Percentiles rank a stretch among this genome's conserved stretches.
Conservation (phyloP, 2,888 invertebrate genomes). For the Papilio gigon region DNA sequence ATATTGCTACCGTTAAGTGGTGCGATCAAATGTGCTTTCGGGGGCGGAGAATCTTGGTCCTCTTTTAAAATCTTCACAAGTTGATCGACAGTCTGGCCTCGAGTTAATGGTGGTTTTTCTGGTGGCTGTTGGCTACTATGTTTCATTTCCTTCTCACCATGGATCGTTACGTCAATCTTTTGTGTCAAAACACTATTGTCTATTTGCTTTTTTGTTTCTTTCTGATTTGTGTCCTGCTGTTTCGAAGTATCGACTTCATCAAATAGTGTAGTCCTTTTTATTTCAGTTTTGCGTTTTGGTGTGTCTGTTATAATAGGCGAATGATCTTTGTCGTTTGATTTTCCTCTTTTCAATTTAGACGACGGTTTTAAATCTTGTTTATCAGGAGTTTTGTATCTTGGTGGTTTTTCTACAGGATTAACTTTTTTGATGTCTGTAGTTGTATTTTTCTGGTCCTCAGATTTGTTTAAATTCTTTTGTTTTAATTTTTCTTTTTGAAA, state of each 20-base stretch:
- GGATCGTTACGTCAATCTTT: slow-evolving; percentile 77
- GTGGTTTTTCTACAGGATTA: slow-evolving; percentile 77
- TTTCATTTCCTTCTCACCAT: slow-evolving; percentile 84
- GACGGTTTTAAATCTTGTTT: slow-evolving; percentile 75
- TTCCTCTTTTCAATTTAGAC: slow-evolving; percentile 65
- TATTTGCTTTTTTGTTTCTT: slow-evolving; percentile 75
- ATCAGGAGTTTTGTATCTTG: slow-evolving; percentile 69
- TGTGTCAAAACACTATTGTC: slow-evolving; percentile 72
- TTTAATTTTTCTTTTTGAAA: slow-evolving; percentile 67
- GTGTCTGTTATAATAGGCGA: slow-evolving; percentile 70
- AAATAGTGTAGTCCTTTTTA: slow-evolving; percentile 67
- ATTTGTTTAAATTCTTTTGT: slow-evolving; percentile 60
- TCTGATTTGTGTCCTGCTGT: slow-evolving; percentile 57
- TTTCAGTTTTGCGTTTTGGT: slow-evolving; percentile 71
- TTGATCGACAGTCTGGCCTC: slow-evolving; percentile 88
- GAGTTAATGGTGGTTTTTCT: slow-evolving; percentile 86
- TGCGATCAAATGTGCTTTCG: slow-evolving; percentile 84
- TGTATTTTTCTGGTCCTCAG: slow-evolving; percentile 52
- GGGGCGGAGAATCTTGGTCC: slow-evolving; percentile 86
- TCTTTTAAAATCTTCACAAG: slow-evolving; percentile 89
- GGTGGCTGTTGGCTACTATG: slow-evolving; percentile 88
- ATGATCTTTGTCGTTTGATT: slow-evolving; percentile 65
- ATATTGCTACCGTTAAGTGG: slow-evolving; percentile 85
- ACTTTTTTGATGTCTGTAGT: slow-evolving; percentile 68
- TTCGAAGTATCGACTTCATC: slow-evolving; percentile 70